phyloP scores from a whole-genome alignment of 2,888 invertebrate species.

The Panorpa germanica region DNA sequence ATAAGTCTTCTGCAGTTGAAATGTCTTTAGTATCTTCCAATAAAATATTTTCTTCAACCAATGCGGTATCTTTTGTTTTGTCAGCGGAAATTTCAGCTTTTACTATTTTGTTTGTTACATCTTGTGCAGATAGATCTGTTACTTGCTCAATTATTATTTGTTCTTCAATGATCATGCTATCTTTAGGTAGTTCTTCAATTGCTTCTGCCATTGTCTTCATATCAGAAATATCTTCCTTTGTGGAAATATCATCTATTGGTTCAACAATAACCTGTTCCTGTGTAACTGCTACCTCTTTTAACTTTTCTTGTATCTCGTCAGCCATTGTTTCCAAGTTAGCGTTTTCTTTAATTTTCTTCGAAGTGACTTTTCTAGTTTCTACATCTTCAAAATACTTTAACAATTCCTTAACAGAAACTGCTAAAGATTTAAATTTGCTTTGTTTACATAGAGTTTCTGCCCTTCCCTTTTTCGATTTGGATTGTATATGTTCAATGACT shows the following conservation, averaged over 20 bases:
- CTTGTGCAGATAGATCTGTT: not conserved
- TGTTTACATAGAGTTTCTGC: too few species aligned
- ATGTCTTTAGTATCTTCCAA: constrained; percentile 14
- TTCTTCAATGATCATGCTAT: constrained; percentile 22
- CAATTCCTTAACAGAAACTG: too few species aligned
- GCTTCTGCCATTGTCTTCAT: constrained; percentile 24
- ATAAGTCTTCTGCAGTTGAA: constrained; percentile 13
- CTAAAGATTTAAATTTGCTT: too few species aligned
- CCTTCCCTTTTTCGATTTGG: too few species aligned
- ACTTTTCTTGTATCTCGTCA: constrained; percentile 20
- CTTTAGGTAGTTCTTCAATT: constrained; percentile 22
- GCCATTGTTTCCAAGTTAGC: constrained; percentile 23
- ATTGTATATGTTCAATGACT: too few species aligned
- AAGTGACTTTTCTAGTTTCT: too few species aligned
- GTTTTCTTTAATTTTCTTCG: too few species aligned
- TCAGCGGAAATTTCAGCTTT: constrained; percentile 23
- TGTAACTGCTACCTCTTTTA: constrained; percentile 22
- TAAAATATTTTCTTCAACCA: constrained; percentile 20
- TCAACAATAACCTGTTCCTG: constrained; percentile 25
- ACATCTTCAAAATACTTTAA: too few species aligned
- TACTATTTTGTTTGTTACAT: constrained; percentile 11
- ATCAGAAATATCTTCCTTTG: constrained; percentile 19
- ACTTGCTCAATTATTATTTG: constrained; percentile 18
- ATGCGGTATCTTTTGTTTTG: constrained; percentile 20
- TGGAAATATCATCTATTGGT: constrained; percentile 18